phyloP scores from a whole-genome alignment of 1,140 invertebrate genomes.

The Lordiphosa clarofinis region DNA sequence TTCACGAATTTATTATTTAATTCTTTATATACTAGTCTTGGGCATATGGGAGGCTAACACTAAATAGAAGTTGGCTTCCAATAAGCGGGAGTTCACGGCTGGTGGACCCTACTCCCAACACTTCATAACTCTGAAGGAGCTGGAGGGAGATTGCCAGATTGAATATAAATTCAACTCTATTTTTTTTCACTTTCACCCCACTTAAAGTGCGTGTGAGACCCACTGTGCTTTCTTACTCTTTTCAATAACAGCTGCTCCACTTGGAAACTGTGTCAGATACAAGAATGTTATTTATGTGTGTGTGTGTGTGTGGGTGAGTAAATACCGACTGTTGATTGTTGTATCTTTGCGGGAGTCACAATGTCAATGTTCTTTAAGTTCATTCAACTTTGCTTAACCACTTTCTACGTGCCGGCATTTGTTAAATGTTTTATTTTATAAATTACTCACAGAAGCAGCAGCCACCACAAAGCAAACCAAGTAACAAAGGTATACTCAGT shows the following conservation, averaged over 20 bases:
- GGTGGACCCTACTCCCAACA: too few relatives aligned
- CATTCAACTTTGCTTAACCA: conserved; percentile 49
- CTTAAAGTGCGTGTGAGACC: neutral
- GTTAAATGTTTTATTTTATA: conserved; percentile 8
- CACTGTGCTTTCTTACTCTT: conserved; percentile 23
- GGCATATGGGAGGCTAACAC: too few relatives aligned
- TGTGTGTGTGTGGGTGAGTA: neutral
- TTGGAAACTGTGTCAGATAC: conserved; percentile 37
- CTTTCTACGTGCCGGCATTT: conserved; percentile 35
- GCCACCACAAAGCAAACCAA: neutral
- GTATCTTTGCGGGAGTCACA: conserved; percentile 16
- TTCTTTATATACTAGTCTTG: too few relatives aligned
- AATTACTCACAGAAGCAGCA: conserved; percentile 1
- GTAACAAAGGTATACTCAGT: neutral
- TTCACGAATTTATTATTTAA: too few relatives aligned
- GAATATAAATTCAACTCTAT: too few relatives aligned
- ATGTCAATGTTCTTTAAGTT: conserved; percentile 43
- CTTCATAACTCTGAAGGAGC: too few relatives aligned
- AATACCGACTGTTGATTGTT: conserved; percentile 1
- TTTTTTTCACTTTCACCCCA: neutral
- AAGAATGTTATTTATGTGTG: conserved; percentile 27
- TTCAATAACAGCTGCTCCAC: conserved; percentile 27
- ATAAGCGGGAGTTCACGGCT: too few relatives aligned
- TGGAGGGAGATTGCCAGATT: too few relatives aligned
- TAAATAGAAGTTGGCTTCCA: too few relatives aligned